Evolutionary conservation across 2,888 invertebrate genomes (phyloP).

Genomic region (Sesamia inferens): DNA sequence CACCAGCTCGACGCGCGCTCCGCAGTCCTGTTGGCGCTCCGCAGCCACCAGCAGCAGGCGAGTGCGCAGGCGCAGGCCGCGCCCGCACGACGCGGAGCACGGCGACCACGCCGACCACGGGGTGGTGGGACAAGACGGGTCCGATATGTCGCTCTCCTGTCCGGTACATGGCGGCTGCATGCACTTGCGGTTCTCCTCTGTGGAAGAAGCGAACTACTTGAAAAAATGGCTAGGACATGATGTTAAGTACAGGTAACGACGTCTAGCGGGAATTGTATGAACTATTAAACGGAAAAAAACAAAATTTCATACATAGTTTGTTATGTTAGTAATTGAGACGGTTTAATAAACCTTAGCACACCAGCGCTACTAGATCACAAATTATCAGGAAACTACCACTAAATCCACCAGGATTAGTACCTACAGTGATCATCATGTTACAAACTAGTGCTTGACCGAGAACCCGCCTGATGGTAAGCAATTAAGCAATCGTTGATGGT

Average conservation of each 20-base stretch:
- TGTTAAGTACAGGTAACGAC: constrained; percentile 9
- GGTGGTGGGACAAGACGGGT: constrained; percentile 94
- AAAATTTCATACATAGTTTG: not conserved
- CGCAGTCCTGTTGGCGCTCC: constrained; percentile 91
- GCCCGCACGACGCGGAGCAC: constrained; percentile 96
- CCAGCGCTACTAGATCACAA: no score
- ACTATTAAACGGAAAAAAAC: constrained; percentile 11
- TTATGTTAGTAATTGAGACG: not conserved
- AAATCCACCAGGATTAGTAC: no score
- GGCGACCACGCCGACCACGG: constrained; percentile 98
- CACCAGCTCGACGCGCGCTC: constrained; percentile 92
- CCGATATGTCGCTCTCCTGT: constrained; percentile 86
- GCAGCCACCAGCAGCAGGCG: constrained; percentile 92
- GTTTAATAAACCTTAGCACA: no score
- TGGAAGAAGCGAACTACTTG: not conserved
- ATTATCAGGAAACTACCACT: no score
- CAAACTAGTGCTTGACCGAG: no score
- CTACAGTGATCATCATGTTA: no score
- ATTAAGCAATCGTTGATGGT: no score
- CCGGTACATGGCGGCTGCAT: constrained; percentile 92
- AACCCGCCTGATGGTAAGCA: no score
- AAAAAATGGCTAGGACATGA: no score
- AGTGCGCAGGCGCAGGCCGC: constrained; percentile 93
- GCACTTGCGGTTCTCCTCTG: constrained; percentile 95
- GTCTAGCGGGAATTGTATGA: constrained; percentile 16